A percentile compares a stretch with the other conserved stretches of the same genome.
Evolutionary conservation across 2,113 vertebrate species (phyloP).

Genomic region (Microcebus griseorufus): DNA sequence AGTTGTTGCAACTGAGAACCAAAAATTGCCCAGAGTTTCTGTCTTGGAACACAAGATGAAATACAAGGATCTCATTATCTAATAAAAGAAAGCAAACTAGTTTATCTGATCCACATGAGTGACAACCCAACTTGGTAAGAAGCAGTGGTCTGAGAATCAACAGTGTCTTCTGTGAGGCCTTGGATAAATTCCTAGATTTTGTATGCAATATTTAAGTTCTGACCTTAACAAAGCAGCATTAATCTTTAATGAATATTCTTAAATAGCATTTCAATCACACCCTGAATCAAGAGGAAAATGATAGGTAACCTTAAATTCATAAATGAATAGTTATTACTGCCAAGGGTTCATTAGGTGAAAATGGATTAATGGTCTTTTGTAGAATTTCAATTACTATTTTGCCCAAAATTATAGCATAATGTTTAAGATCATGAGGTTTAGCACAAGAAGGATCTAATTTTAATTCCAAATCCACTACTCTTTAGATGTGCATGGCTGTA

Average conservation of each 20-base stretch:
- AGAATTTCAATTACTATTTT: neutral
- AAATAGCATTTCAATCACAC: neutral
- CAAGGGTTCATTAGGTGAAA: neutral
- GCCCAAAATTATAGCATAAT: neutral
- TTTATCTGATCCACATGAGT: neutral
- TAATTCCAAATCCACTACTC: neutral
- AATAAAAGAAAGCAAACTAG: neutral
- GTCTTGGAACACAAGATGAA: neutral
- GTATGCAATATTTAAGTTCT: neutral
- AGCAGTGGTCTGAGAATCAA: neutral
- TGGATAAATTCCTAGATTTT: neutral
- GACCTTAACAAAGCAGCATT: neutral
- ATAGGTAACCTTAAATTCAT: neutral
- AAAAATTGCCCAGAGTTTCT: neutral
- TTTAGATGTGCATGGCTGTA: neutral
- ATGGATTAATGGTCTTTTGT: neutral
- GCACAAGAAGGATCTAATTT: neutral
- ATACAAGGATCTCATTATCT: neutral
- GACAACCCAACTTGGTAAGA: neutral
- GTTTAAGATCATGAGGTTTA: neutral
- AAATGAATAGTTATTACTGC: neutral
- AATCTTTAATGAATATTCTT: neutral
- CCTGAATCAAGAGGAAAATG: slow-evolving; percentile 14
- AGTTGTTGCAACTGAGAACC: neutral
- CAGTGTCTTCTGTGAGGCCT: neutral